A percentile compares a stretch with the other conserved stretches of the same genome.
These are phyloP conservation scores for Anthopleura sola DNA, from an alignment of 64 coral and sea anemone genomes.

Conservation along the genomic window DNA sequence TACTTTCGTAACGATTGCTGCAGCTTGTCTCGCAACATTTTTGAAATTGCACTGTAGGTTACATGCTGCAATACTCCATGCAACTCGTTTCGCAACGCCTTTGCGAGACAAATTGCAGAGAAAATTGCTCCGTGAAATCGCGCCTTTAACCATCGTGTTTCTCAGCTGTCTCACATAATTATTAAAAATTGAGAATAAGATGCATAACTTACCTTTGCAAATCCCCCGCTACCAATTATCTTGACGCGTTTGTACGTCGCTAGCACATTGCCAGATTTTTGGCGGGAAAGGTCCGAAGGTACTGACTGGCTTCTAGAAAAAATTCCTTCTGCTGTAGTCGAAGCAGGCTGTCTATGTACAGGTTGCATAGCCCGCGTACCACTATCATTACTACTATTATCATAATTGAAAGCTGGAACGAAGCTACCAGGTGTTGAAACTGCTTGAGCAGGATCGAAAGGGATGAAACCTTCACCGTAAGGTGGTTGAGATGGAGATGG, in stretches of 20 bases:
- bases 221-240: slow-evolving; percentile 14
- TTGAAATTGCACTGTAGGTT: too few species aligned
- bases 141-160: too few species aligned
- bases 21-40: too few species aligned
- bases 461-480: background rate
- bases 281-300: background rate
- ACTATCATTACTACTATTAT: background rate
- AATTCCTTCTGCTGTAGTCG: background rate
- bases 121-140: too few species aligned
- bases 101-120: too few species aligned
- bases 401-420: background rate
- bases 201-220: background rate
- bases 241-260: background rate
- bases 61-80: too few species aligned
- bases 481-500: background rate
- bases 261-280: background rate
- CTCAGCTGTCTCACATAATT: too few species aligned
- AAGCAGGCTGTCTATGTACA: background rate
- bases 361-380: background rate
- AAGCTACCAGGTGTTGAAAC: background rate
- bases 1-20: too few species aligned
- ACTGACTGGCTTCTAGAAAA: background rate
- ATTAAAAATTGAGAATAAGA: background rate
- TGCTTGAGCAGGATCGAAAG: background rate
- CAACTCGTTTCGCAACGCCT: too few species aligned